Percentiles rank a stretch among this genome's conserved stretches.
Conservation (phyloP, 2,797 vertebrate species). For the Phalloptychus januarius region DNA sequence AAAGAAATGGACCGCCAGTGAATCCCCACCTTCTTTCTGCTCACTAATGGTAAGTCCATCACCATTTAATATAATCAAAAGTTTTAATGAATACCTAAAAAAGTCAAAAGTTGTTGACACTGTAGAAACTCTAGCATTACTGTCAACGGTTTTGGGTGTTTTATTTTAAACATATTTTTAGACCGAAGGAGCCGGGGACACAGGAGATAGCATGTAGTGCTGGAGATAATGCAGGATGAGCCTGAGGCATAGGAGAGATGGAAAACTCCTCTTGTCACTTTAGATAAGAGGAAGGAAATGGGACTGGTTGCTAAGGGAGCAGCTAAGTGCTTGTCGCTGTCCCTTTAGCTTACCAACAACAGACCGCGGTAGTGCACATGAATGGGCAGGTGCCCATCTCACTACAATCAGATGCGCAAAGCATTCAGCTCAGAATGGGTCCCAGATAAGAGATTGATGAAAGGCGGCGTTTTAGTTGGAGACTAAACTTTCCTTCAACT, state of each 20-base stretch:
- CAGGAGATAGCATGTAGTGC: constrained; percentile 59
- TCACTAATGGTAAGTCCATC: constrained; percentile 17
- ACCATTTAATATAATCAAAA: constrained; percentile 30
- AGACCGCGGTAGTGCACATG: constrained; percentile 52
- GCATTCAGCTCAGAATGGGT: constrained; percentile 48
- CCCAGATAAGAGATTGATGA: constrained; percentile 38
- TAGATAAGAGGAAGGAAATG: constrained; percentile 77
- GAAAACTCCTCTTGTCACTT: constrained; percentile 78
- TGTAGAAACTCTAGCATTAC: constrained; percentile 50
- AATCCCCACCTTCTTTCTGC: constrained; percentile 21
- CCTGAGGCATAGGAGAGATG: constrained; percentile 66
- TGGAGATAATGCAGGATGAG: constrained; percentile 75
- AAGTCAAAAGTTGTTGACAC: constrained; percentile 37
- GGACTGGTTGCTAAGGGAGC: constrained; percentile 73
- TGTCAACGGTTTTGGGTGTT: constrained; percentile 16
- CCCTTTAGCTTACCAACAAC: constrained; percentile 67
- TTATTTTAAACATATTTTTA: constrained; percentile 69
- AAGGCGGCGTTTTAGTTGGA: constrained; percentile 49
- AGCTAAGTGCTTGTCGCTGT: constrained; percentile 77
- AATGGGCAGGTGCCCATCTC: constrained; percentile 66
- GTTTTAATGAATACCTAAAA: constrained; percentile 45
- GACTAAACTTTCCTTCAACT: constrained; percentile 37
- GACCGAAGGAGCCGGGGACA: constrained; percentile 54
- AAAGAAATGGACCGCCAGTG: constrained; percentile 36
- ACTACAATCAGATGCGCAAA: constrained; percentile 36